Evolutionary conservation across 2,113 vertebrate genomes (phyloP).

Genomic region (Phrynosoma blainvillii): DNA sequence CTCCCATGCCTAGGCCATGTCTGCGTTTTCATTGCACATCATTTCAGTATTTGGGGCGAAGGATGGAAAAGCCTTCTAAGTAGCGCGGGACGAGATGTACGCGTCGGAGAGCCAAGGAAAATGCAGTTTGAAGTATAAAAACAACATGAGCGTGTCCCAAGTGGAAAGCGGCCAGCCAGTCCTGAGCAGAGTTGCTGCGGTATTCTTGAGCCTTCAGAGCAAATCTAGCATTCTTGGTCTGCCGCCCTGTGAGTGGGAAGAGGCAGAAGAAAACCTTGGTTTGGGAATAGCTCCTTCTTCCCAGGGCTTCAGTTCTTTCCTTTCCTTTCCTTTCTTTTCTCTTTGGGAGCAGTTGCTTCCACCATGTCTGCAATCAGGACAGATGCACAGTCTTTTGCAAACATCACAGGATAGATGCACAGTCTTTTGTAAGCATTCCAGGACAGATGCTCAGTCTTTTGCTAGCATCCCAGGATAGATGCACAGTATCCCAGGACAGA

Average conservation of each 20-base stretch:
- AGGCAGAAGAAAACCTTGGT: fast-evolving
- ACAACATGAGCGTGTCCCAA: fast-evolving
- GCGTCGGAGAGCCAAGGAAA: not conserved
- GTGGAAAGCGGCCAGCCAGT: not conserved
- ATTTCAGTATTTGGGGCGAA: not conserved
- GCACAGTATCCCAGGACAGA: no score
- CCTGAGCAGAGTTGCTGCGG: not conserved
- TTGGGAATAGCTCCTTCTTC: not conserved
- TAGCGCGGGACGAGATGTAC: not conserved
- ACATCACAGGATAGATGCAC: not conserved
- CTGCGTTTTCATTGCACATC: not conserved
- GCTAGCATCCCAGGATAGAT: no score
- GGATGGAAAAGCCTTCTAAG: not conserved
- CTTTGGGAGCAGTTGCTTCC: not conserved
- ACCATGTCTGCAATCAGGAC: not conserved
- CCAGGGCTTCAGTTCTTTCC: not conserved
- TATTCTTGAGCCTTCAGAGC: not conserved
- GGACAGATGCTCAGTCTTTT: no score
- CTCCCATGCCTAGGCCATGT: not conserved
- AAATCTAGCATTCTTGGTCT: not conserved
- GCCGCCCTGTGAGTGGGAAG: not conserved
- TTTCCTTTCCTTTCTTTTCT: no score
- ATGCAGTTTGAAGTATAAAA: not conserved
- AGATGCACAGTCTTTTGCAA: not conserved
- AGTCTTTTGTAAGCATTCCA: conserved; percentile 32